These are phyloP conservation scores for Lamprotornis superbus DNA, from an alignment of 2,113 vertebrate species.

Conservation along the genomic window DNA sequence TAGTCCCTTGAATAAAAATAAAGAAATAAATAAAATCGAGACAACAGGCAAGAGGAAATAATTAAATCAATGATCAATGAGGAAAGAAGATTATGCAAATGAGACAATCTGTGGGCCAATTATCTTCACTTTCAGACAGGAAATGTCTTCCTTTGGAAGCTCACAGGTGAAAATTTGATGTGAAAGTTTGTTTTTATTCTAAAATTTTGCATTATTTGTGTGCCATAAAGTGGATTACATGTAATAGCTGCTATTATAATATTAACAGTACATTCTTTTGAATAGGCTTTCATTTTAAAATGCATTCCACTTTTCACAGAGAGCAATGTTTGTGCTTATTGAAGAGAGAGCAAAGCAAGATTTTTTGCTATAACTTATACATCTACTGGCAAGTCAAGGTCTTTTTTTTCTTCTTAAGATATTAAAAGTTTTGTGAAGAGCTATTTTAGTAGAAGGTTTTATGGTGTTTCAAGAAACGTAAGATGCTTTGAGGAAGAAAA, in stretches of 20 bases:
- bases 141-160: background rate
- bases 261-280: background rate
- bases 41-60: background rate
- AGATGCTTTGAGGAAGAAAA: background rate
- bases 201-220: background rate
- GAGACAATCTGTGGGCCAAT: background rate
- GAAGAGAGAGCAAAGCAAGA: conserved; percentile 10
- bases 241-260: background rate
- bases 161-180: background rate
- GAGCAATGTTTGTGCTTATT: background rate
- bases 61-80: background rate
- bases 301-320: background rate
- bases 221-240: background rate
- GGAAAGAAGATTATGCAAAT: background rate
- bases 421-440: background rate
- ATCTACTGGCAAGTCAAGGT: background rate
- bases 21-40: background rate
- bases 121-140: background rate
- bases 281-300: background rate
- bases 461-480: background rate
- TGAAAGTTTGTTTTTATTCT: background rate
- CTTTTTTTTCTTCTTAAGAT: background rate
- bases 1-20: background rate
- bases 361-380: background rate
- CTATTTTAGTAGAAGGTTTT: background rate